Evolutionary conservation across 2,797 vertebrate genomes (phyloP).

Genomic region (Carapus acus): DNA sequence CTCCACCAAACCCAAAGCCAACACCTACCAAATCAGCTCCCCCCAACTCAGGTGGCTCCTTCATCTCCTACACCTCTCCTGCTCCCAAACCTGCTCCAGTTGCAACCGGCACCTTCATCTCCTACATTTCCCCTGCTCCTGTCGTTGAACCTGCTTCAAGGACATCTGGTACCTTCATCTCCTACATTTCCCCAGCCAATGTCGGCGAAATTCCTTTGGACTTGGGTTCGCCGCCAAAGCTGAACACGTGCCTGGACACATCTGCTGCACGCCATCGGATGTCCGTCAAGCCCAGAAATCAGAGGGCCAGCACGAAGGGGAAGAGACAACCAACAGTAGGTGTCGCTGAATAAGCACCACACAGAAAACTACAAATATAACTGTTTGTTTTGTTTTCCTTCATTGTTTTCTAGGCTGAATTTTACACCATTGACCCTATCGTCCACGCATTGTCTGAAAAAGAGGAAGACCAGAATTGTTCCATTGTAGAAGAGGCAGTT

Average conservation of each 20-base stretch:
- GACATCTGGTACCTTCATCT: slow-evolving; percentile 16
- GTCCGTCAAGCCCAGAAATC: slow-evolving; percentile 87
- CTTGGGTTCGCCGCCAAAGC: slow-evolving; percentile 78
- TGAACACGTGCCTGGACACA: slow-evolving; percentile 80
- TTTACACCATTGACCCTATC: slow-evolving; percentile 65
- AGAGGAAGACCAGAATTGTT: slow-evolving; percentile 54
- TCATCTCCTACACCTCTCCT: background rate
- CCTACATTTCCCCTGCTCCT: slow-evolving; percentile 20
- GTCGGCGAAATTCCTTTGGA: slow-evolving; percentile 56
- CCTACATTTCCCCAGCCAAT: background rate
- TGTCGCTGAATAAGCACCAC: background rate
- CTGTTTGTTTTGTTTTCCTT: background rate
- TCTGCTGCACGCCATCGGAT: slow-evolving; percentile 95
- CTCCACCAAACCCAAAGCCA: slow-evolving; percentile 60
- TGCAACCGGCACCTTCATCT: slow-evolving; percentile 28
- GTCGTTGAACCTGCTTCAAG: slow-evolving; percentile 56
- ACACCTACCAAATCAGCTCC: slow-evolving; percentile 9
- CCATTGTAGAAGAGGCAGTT: slow-evolving; percentile 30
- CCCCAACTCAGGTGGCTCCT: slow-evolving; percentile 6
- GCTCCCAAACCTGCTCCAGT: slow-evolving; percentile 55
- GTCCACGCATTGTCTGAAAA: slow-evolving; percentile 65
- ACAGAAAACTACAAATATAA: background rate
- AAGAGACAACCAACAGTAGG: slow-evolving; percentile 73
- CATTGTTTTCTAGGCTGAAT: slow-evolving; percentile 61
- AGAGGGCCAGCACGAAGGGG: slow-evolving; percentile 78